A percentile compares a stretch with the other conserved stretches of the same genome.
Conservation (phyloP, 2,797 vertebrate species). For the Muscicapa striata region DNA sequence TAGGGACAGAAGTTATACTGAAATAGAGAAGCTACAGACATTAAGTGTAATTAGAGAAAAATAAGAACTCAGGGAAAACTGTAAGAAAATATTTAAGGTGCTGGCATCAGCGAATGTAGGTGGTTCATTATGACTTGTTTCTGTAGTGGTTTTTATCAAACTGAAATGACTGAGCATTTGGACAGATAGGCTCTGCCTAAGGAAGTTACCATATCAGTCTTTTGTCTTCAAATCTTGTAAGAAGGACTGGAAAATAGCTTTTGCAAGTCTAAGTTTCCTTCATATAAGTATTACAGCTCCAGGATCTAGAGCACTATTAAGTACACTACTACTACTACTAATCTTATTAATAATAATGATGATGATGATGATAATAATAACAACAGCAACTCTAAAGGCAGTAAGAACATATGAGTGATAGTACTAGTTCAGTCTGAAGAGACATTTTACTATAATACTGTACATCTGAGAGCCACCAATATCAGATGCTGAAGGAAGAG, state of each 20-base stretch:
- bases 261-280: not conserved
- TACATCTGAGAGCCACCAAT: not conserved
- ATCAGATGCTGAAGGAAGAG: not conserved
- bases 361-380: rapidly evolving
- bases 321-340: not conserved
- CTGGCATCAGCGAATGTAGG: not conserved
- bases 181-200: not conserved
- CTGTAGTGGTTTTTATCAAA: not conserved
- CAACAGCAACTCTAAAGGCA: not conserved
- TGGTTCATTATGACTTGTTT: not conserved
- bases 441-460: not conserved
- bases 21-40: not conserved
- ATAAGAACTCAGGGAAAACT: not conserved
- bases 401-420: not conserved
- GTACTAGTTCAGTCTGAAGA: not conserved
- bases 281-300: not conserved
- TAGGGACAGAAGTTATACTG: not conserved
- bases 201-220: not conserved
- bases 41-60: not conserved
- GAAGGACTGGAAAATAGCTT: not conserved
- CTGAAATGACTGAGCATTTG: not conserved
- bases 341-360: rapidly evolving
- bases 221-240: not conserved
- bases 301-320: not conserved
- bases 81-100: not conserved